Base-by-base conservation (phyloP, 1,140 invertebrate species). In the Dreissena rostriformis region DNA sequence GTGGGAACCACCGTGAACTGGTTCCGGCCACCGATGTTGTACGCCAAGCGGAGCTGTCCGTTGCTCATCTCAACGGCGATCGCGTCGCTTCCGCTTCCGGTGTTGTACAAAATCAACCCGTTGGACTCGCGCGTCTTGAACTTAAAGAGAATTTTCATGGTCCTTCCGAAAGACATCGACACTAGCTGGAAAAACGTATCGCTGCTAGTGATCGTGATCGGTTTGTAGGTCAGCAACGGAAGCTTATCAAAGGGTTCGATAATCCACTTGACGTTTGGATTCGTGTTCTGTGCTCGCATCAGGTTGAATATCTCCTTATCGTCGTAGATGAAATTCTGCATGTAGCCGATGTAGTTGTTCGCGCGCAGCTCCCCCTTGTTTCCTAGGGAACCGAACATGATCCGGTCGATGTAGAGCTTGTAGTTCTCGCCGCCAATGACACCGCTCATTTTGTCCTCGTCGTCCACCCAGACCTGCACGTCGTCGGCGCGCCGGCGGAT, bases 41-140 rank as follows among this genome's bases (percentile, higher is more conserved):
- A 98, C 22, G 96, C 96, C 93, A 99, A 98, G 82, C 96, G 95
- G 0, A 99, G 93, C 15, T 95, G 94, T 2, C 96, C 95, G 70
- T 96, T 95, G 22, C 95, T 94, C 0, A 98, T 94, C 92, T 99
- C 98, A 29, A 99, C 91, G 0, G 98, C 97, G 26, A 99, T 95
- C 90, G 98, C 99, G 92, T 99, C 98, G 89, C 98, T 97, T 17
- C 96, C 95, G 88, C 97, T 96, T 91, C 98, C 98, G 0, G 97
- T 97, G 91, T 98, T 99, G 94, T 98, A 99, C 0, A 99, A 93
- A 0, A 99, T 91, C 0, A 99, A 91, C 0, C 97, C 98, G 80
- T 97, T 96, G 0, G 96, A 94, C 15, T 96, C 93, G 84, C 97
- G 85, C 10, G 92, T 93, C 84, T 92, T 92, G 73, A 93, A 92